Base-by-base conservation (phyloP, 2,113 vertebrate species). In the Miniopterus natalensis region DNA sequence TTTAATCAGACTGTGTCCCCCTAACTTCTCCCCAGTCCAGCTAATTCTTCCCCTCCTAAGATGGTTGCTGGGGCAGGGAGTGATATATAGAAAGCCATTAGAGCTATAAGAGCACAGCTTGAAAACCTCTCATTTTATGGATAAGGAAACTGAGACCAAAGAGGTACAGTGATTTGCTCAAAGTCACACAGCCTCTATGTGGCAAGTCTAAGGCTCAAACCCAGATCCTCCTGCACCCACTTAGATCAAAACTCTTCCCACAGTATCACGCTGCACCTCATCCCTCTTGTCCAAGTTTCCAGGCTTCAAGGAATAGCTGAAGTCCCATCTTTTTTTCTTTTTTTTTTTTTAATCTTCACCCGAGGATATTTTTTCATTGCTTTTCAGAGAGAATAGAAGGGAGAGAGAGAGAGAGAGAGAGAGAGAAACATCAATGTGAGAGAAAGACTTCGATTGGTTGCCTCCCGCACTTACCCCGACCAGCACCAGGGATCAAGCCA, bases 41-140 rank as follows among this genome's bases (percentile, higher is more conserved):
- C 61, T 73, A 65, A 42, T 29, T 25, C 78, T 83, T 81, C 42
- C 66, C 23, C 53, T 91, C 47, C 78, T 78, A 6, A 74, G 10
- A 55, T 31, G 27, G 40, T 63, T 71, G 13, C 8, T 9, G 9
- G 6, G 8, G 5, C 15, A 9, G 1, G 7, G 14, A 3, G 36
- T 12, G 0, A 23, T 49, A 40, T 31, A 2, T 59, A 6, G 6
- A 40, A 11, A 59, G 31, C 25, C 63, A 63, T 42, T 63, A 51
- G 49, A 51, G 21, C 23, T 51, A 15, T 36, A 29, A 65, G 61
- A 42, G 15, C 63, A 75, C 11, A 81, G 29, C 68, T 71, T 88
- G 49, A 86, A 90, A 83, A 83, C 3, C 45, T 92, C 45, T 86
- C 17, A 45, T 65, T 74, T 89, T 68, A 40, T 80, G 81, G 36